phyloP scores from a whole-genome alignment of 2,888 invertebrate species.

The Halictus ligatus region DNA sequence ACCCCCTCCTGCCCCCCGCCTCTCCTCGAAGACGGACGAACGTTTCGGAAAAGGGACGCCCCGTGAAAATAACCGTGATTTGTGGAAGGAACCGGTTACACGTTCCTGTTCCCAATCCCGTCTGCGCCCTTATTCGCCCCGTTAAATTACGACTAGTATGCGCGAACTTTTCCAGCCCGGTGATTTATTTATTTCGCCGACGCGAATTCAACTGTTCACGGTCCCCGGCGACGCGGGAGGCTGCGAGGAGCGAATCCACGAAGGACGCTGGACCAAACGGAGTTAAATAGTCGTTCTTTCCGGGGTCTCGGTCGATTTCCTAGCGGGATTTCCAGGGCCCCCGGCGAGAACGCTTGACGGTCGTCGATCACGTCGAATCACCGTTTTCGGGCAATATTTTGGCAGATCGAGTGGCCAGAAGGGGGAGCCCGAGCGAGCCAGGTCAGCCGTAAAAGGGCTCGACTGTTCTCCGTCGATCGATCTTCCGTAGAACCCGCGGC shows the following conservation, averaged over 20 bases:
- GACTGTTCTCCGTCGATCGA: conserved; percentile 57
- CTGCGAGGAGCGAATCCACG: not conserved
- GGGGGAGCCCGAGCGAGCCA: conserved; percentile 13
- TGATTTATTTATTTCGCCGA: not conserved
- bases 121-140: conserved; percentile 26
- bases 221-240: not conserved
- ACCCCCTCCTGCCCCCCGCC: too few species aligned
- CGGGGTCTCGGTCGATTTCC: not conserved
- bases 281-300: not conserved
- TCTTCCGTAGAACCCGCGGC: conserved; percentile 48
- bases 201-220: not conserved
- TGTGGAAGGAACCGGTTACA: conserved; percentile 59
- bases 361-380: conserved; percentile 64
- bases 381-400: conserved; percentile 58
- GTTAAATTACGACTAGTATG: conserved; percentile 19
- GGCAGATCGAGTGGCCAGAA: conserved; percentile 46
- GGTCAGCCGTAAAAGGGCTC: conserved; percentile 26
- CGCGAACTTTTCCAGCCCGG: not conserved
- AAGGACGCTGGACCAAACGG: not conserved
- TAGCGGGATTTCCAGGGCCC: not conserved
- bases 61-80: conserved; percentile 59
- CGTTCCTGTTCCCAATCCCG: conserved; percentile 20
- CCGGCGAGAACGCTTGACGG: not conserved
- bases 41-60: conserved; percentile 39
- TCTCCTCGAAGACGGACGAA: conserved; percentile 26